Evolutionary conservation across 2,888 invertebrate species (phyloP).

Genomic region (Aleiodes alternator): DNA sequence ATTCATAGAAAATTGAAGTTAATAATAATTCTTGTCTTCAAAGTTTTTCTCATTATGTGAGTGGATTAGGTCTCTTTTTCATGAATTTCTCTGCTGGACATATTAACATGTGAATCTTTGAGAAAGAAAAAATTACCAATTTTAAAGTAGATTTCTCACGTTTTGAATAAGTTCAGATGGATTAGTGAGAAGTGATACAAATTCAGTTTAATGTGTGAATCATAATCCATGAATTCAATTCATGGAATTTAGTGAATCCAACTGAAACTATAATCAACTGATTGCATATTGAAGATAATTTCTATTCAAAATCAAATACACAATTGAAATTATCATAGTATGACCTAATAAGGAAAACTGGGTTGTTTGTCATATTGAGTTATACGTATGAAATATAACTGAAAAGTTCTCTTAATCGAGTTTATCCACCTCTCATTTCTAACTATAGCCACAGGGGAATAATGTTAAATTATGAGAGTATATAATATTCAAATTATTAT

Average conservation of each 20-base stretch:
- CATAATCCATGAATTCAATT: neutral
- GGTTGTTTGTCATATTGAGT: neutral
- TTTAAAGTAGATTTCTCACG: neutral
- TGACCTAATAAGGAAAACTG: constrained; percentile 13
- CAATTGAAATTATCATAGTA: neutral
- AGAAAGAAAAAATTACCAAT: neutral
- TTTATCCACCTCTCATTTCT: neutral
- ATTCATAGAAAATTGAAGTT: neutral
- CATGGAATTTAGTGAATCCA: neutral
- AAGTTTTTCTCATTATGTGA: neutral
- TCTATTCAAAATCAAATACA: neutral
- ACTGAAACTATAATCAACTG: constrained; percentile 2
- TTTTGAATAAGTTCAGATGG: constrained; percentile 3
- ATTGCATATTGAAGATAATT: neutral
- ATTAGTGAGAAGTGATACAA: neutral
- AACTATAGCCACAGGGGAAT: neutral
- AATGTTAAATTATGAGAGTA: no score
- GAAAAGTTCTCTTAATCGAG: neutral
- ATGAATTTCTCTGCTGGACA: neutral
- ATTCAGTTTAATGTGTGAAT: constrained; percentile 1
- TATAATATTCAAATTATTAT: no score
- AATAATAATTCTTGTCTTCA: neutral
- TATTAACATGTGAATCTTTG: neutral
- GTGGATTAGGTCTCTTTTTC: neutral
- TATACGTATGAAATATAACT: constrained; percentile 24